A percentile compares a stretch with the other conserved stretches of the same genome.
Evolutionary conservation across 37 sponge, comb jelly and placozoan species (phyloP).

Genomic region (Cladorhizidae sp.): DNA sequence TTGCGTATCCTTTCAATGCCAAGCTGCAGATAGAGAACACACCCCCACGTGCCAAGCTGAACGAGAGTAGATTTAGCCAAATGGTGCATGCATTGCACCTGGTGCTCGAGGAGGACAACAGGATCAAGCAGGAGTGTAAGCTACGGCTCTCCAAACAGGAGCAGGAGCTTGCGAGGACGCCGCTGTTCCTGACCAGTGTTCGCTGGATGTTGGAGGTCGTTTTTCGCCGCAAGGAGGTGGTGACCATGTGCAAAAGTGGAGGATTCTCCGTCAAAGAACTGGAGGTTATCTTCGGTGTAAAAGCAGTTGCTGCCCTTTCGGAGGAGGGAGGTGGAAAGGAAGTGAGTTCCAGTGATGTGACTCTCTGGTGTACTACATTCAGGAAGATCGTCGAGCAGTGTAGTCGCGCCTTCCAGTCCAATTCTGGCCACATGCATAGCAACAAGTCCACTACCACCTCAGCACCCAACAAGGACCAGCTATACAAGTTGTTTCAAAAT

Average conservation of each 20-base stretch:
- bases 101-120: neutral
- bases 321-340: neutral
- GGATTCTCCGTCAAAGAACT: constrained; percentile 56
- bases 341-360: neutral
- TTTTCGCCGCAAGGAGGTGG: constrained; percentile 18
- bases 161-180: constrained; percentile 2
- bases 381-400: constrained; percentile 44
- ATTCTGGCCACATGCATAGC: neutral
- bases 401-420: neutral
- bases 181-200: constrained; percentile 2
- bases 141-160: constrained; percentile 14
- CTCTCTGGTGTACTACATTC: constrained; percentile 34
- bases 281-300: constrained; percentile 41
- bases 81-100: constrained; percentile 13
- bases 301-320: neutral
- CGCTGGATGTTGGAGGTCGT: constrained; percentile 49
- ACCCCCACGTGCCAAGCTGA: constrained; percentile 47
- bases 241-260: constrained; percentile 15
- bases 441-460: neutral
- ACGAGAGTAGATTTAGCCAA: neutral
- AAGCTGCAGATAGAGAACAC: constrained; percentile 39
- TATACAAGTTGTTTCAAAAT: constrained; percentile 70
- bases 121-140: neutral
- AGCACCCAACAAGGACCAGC: constrained; percentile 17
- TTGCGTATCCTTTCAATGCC: constrained; percentile 82